phyloP scores from a whole-genome alignment of 2,888 invertebrate species.

The Scaptomyza parva region DNA sequence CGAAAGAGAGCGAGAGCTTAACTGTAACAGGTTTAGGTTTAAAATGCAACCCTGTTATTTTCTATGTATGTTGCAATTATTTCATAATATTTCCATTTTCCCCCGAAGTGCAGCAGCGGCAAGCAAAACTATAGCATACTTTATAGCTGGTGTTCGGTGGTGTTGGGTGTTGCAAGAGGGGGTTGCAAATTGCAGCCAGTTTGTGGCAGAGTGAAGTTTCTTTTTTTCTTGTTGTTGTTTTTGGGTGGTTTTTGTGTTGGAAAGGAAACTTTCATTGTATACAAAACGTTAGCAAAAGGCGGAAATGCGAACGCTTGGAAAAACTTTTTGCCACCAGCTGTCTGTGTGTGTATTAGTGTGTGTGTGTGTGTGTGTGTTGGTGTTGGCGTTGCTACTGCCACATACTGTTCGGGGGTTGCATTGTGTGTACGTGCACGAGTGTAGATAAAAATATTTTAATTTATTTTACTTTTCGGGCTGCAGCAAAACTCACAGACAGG shows the following conservation, averaged over 20 bases:
- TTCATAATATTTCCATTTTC: conserved; percentile 64
- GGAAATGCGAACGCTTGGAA: conserved; percentile 67
- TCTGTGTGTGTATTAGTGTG: conserved; percentile 31
- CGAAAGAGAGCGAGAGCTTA: conserved; percentile 1
- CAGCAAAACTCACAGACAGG: conserved; percentile 42
- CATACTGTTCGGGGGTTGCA: conserved; percentile 54
- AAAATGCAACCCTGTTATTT: conserved; percentile 59
- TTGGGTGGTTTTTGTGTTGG: conserved; percentile 1
- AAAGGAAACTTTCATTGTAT: conserved; percentile 48
- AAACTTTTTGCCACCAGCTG: conserved; percentile 71
- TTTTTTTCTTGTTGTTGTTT: not conserved
- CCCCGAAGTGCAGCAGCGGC: conserved; percentile 55
- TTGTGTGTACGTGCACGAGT: conserved; percentile 76
- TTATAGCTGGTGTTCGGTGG: conserved; percentile 33
- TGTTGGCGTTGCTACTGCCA: conserved; percentile 5
- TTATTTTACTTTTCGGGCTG: conserved; percentile 77
- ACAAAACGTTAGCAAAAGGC: conserved; percentile 22
- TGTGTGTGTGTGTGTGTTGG: conserved; percentile 29
- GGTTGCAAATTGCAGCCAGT: conserved; percentile 48
- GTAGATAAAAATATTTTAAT: conserved; percentile 79
- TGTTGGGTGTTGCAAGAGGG: conserved; percentile 17
- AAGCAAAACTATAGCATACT: conserved; percentile 62
- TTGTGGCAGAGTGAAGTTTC: not conserved
- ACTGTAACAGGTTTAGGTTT: conserved; percentile 18
- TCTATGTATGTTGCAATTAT: conserved; percentile 67